These are phyloP conservation scores for Holothuria glaberrima DNA, from an alignment of 35 echinoderm and acorn worm genomes.

Conservation along the genomic window DNA sequence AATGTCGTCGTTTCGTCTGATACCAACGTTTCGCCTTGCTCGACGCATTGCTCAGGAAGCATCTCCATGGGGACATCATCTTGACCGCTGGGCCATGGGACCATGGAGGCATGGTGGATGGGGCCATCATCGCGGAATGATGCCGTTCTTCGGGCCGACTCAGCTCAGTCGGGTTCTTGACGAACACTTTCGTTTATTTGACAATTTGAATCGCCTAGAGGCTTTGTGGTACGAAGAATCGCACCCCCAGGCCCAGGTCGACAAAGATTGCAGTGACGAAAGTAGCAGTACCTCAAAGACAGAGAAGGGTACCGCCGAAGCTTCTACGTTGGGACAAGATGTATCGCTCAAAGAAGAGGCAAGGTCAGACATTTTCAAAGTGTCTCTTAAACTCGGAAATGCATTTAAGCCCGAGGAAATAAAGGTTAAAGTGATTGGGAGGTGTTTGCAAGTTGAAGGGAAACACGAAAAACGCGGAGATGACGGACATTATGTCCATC, in stretches of 20 bases:
- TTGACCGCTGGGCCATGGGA: constrained; percentile 6
- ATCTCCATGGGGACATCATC: not conserved
- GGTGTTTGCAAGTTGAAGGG: constrained; percentile 32
- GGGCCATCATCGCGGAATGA: constrained; percentile 12
- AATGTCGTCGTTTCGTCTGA: constrained; percentile 48
- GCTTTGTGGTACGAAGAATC: constrained; percentile 23
- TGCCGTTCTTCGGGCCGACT: constrained; percentile 11
- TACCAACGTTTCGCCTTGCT: constrained; percentile 45
- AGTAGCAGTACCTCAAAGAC: not conserved
- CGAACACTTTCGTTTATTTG: not conserved
- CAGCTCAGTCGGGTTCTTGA: not conserved
- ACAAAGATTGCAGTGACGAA: not conserved
- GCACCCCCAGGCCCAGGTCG: not conserved
- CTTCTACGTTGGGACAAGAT: not conserved
- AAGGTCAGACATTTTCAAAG: constrained; percentile 5
- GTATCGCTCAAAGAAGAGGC: not conserved
- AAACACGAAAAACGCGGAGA: constrained; percentile 28
- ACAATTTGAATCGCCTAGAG: constrained; percentile 24
- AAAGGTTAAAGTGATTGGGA: constrained; percentile 19
- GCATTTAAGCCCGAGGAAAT: constrained; percentile 38
- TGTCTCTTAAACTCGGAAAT: constrained; percentile 43
- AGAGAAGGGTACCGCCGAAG: not conserved
- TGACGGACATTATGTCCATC: constrained; percentile 17
- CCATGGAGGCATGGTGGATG: constrained; percentile 26
- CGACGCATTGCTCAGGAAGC: constrained; percentile 6